These are phyloP conservation scores for Ceuthmochares aereus DNA, from an alignment of 2,113 vertebrate genomes.

Conservation along the genomic window DNA sequence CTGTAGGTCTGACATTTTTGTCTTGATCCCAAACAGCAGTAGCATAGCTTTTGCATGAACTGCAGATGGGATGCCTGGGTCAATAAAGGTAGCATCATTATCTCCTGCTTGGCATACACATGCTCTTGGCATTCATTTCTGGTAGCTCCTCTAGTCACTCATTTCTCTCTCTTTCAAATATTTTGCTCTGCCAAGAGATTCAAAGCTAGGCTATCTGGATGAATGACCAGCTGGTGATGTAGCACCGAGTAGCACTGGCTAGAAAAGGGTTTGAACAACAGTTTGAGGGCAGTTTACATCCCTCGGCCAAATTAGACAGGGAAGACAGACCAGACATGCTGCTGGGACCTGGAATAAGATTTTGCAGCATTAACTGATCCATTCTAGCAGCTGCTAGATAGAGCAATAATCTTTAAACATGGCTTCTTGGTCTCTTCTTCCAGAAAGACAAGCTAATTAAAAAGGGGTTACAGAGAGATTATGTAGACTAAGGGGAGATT, in stretches of 20 bases:
- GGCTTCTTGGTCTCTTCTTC: constrained; percentile 23
- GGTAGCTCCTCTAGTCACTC: background rate
- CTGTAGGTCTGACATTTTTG: background rate
- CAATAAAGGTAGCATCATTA: background rate
- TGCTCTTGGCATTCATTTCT: background rate
- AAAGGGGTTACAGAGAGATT: constrained; percentile 54
- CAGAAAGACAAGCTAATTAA: constrained; percentile 62
- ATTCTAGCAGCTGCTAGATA: constrained; percentile 46
- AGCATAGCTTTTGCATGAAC: background rate
- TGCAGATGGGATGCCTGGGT: background rate
- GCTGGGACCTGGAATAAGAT: background rate
- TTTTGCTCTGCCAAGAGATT: constrained; percentile 33
- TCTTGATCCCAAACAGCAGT: background rate
- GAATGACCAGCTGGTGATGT: constrained; percentile 9
- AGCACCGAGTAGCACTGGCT: background rate
- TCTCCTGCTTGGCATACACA: background rate
- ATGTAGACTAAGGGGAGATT: constrained; percentile 28
- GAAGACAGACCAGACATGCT: background rate
- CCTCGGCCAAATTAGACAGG: background rate
- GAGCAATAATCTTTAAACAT: constrained; percentile 45
- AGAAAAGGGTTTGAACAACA: background rate
- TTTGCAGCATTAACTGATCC: constrained; percentile 28
- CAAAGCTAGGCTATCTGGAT: background rate
- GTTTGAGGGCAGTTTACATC: background rate
- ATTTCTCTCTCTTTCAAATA: constrained; percentile 5